These are phyloP conservation scores for Discoglossus pictus DNA, from an alignment of 2,797 vertebrate genomes.

Conservation along the genomic window DNA sequence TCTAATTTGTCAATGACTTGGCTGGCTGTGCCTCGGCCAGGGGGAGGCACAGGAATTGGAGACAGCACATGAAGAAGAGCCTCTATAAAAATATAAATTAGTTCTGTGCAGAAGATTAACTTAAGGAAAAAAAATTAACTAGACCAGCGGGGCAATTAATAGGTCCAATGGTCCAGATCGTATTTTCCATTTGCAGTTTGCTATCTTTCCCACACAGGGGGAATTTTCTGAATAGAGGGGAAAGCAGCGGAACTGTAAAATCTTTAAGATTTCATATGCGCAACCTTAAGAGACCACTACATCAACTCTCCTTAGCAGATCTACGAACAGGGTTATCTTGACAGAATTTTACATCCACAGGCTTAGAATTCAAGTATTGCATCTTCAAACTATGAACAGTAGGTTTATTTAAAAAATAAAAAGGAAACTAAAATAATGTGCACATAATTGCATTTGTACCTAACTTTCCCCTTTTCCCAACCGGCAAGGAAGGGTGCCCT, in stretches of 20 bases:
- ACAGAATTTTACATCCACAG: constrained; percentile 1
- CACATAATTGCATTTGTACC: no score
- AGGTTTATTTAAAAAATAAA: no score
- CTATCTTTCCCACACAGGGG: constrained; percentile 58
- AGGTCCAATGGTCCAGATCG: constrained; percentile 89
- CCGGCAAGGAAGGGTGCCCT: no score
- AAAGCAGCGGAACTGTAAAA: constrained; percentile 47
- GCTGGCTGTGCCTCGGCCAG: constrained; percentile 62
- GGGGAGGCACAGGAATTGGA: constrained; percentile 61
- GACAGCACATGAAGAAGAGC: constrained; percentile 54
- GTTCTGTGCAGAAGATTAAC: constrained; percentile 76
- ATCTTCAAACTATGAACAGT: no score
- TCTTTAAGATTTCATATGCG: constrained; percentile 30
- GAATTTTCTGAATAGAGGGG: constrained; percentile 52
- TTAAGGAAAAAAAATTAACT: constrained; percentile 68
- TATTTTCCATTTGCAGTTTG: constrained; percentile 87
- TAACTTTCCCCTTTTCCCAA: no score
- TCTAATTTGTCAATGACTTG: constrained; percentile 71
- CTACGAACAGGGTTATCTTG: neutral
- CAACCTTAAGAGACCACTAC: constrained; percentile 20
- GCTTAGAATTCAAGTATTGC: no score
- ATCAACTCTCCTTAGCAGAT: constrained; percentile 11
- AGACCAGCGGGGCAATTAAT: constrained; percentile 89
- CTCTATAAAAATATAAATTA: constrained; percentile 74
- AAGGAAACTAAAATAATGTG: no score